Base-by-base conservation (phyloP, 1,140 invertebrate genomes). In the Onthophagus taurus region DNA sequence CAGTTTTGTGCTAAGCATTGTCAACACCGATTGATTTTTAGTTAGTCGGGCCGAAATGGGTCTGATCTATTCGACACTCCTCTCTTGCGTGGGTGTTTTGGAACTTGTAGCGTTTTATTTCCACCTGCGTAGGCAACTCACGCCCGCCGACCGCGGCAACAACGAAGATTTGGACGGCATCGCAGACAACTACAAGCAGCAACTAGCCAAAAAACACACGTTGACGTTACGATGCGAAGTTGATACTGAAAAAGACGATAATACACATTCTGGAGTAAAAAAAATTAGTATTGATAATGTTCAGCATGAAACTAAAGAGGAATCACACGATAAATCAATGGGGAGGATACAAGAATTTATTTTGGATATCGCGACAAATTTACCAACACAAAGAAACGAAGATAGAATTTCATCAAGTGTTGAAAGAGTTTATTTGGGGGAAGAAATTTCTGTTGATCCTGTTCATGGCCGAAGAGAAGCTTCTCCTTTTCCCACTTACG, bases 11-110 rank as follows among this genome's bases (percentile, higher is more conserved):
- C 24, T 41, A 41, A 41, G n/a, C n/a, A n/a, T n/a, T n/a, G n/a
- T n/a, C n/a, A n/a, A n/a, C n/a, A n/a, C n/a, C n/a, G n/a, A n/a
- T n/a, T n/a, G n/a, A n/a, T n/a, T n/a, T n/a, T n/a, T n/a, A n/a
- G n/a, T n/a, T n/a, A n/a, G n/a, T n/a, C n/a, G 14, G 16, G 38
- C 20, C 41, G 44, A 24, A 23, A 82, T 82, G 80, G 80, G 79
- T 52, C 61, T 83, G 13, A 58, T 85, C 44, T 64, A 85, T 33
- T 83, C 82, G 8, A 65, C 82, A 53, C 59, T 85, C 17, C 71
- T 85, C 46, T 72, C 78, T n/a, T 84, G 81, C 55, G 73, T 80
- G 14, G 81, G 83, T 38, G 73, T 80, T 2, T 44, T 80, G 44
- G 82, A 86, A 60, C 68, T 82, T 11, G 23, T 45, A 36, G 24